These are phyloP conservation scores for Zygogramma bicolorata DNA, from an alignment of 2,888 invertebrate species.

Conservation along the genomic window DNA sequence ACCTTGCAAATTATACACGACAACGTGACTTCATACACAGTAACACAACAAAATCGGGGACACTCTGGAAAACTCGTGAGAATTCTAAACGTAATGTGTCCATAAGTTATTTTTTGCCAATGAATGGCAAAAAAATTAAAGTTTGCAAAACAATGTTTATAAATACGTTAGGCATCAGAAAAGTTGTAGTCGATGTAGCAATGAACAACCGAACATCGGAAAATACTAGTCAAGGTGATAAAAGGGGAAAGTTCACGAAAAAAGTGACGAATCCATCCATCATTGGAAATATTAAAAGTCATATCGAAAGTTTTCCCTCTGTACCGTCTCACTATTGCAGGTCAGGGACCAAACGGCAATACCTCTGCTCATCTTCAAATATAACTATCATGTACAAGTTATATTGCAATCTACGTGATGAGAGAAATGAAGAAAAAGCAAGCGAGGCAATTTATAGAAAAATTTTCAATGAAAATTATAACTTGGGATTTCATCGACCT, in stretches of 20 bases:
- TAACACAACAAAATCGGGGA: background rate
- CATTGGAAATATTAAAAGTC: conserved; percentile 15
- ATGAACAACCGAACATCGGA: conserved; percentile 29
- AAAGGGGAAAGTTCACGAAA: conserved; percentile 18
- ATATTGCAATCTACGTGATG: too few species aligned
- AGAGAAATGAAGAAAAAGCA: conserved; percentile 1
- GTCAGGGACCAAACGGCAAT: conserved; percentile 17
- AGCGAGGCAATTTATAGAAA: conserved; percentile 15
- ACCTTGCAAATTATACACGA: conserved; percentile 5
- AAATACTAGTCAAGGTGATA: conserved; percentile 26
- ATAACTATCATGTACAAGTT: conserved; percentile 13
- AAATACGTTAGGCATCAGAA: conserved; percentile 35
- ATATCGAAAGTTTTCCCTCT: conserved; percentile 32
- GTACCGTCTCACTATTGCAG: conserved; percentile 31
- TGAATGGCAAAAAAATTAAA: conserved; percentile 11
- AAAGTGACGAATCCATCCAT: conserved; percentile 7
- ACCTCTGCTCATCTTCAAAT: conserved; percentile 8
- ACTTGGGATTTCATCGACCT: conserved; percentile 15
- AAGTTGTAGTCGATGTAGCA: conserved; percentile 40
- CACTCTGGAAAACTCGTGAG: background rate
- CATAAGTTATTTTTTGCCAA: background rate
- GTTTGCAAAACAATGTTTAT: conserved; percentile 40
- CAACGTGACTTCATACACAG: conserved; percentile 12
- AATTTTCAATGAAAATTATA: conserved; percentile 20
- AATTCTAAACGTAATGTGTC: too few species aligned